Conservation (phyloP, 2,797 vertebrate genomes). For the Varecia variegata region DNA sequence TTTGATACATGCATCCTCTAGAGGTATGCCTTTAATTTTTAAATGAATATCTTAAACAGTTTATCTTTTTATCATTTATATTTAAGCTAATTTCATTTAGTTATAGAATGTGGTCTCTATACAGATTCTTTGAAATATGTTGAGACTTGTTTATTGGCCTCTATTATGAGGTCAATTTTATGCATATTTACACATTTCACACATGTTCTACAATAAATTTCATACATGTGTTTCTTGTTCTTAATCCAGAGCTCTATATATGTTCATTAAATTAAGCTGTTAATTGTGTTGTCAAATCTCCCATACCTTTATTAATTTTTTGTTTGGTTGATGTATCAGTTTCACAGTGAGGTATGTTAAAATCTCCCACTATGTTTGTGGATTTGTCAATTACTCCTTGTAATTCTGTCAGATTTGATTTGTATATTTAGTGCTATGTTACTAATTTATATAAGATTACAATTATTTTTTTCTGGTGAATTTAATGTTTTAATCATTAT, state of each 20-base stretch:
- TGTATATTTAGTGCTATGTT: not conserved
- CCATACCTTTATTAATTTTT: not conserved
- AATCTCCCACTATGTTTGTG: not conserved
- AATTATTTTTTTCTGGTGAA: not conserved
- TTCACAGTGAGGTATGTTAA: conserved; percentile 8
- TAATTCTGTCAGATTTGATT: not conserved
- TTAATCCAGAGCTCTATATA: not conserved
- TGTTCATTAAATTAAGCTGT: not conserved
- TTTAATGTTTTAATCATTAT: not conserved
- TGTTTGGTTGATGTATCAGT: not conserved
- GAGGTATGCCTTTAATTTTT: conserved; percentile 11
- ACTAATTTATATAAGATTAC: not conserved
- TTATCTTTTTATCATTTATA: conserved; percentile 1
- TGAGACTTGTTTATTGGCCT: not conserved
- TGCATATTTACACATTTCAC: not conserved
- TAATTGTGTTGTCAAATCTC: not conserved
- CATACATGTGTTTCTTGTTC: not conserved
- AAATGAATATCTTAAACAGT: not conserved
- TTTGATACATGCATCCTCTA: not conserved
- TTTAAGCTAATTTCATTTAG: not conserved
- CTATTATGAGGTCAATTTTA: not conserved
- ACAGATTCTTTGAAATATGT: not conserved
- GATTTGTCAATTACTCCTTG: not conserved
- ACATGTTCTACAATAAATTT: conserved; percentile 25
- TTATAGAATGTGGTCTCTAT: not conserved